Conservation (phyloP, 1,140 invertebrate species). For the Drosophila pseudoobscura region DNA sequence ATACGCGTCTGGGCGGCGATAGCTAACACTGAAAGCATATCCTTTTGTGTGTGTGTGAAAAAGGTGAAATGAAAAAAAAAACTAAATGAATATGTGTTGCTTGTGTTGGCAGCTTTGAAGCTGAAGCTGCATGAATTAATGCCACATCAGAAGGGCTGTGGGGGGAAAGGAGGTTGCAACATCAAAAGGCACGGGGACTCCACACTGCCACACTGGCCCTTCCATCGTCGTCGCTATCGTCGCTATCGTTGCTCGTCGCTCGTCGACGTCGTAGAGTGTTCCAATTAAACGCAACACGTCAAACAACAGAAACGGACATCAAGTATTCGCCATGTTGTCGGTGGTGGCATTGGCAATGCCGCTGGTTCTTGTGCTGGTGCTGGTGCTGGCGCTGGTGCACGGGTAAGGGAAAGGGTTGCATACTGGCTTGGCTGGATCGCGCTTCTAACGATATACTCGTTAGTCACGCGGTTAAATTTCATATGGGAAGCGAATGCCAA, state of each 20-base stretch:
- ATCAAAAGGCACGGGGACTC: constrained; percentile 56
- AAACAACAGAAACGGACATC: constrained; percentile 70
- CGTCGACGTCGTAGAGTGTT: constrained; percentile 60
- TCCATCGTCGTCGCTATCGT: constrained; percentile 31
- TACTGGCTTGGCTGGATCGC: constrained; percentile 28
- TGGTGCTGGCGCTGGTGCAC: constrained; percentile 4
- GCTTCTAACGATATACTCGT: constrained; percentile 75
- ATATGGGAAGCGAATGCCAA: constrained; percentile 51
- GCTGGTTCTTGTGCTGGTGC: constrained; percentile 15
- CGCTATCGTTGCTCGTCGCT: constrained; percentile 6
- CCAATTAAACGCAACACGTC: constrained; percentile 80
- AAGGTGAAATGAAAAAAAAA: constrained; percentile 47
- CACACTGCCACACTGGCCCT: constrained; percentile 14
- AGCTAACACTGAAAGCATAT: constrained; percentile 50
- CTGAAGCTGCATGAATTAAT: constrained; percentile 74
- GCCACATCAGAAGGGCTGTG: constrained; percentile 38
- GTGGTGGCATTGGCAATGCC: constrained; percentile 52
- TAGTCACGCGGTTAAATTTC: constrained; percentile 76
- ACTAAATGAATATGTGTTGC: constrained; percentile 52
- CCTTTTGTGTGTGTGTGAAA: constrained; percentile 52
- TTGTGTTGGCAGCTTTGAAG: not conserved
- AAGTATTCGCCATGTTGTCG: constrained; percentile 68
- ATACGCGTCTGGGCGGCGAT: constrained; percentile 42
- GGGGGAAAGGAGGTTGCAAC: constrained; percentile 44
- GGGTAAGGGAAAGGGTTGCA: not conserved